Conservation (phyloP, 2,888 invertebrate genomes). For the Eurytoma adleriae region DNA sequence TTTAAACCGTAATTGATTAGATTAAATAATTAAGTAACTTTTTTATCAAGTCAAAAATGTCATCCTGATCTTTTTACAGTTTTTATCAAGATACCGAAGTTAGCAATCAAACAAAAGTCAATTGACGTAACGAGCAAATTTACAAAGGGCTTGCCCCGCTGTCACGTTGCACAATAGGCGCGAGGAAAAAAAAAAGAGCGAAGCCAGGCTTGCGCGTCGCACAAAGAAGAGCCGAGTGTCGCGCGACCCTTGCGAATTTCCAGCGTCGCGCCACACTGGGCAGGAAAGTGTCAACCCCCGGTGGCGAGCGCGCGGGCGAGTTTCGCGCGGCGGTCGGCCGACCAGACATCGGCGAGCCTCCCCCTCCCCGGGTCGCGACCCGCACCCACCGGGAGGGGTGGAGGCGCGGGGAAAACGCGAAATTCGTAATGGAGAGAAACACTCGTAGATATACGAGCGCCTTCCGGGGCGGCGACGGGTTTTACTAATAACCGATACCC, state of each 20-base stretch:
- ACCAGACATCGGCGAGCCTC: background rate
- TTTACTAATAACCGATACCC: constrained; percentile 76
- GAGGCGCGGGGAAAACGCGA: constrained; percentile 62
- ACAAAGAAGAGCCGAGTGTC: background rate
- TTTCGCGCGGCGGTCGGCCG: too few species aligned
- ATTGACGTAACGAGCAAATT: constrained; percentile 9
- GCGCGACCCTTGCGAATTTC: background rate
- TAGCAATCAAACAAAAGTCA: background rate
- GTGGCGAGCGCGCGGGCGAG: too few species aligned
- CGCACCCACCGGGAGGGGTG: constrained; percentile 2
- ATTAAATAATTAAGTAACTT: background rate
- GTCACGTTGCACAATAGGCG: constrained; percentile 3
- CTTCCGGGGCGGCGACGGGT: constrained; percentile 74
- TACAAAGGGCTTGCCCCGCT: constrained; percentile 15
- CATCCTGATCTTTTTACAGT: too few species aligned
- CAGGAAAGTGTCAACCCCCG: too few species aligned
- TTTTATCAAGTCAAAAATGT: background rate
- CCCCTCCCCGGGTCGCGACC: background rate
- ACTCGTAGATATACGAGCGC: constrained; percentile 72
- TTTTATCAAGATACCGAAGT: too few species aligned
- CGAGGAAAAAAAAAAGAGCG: background rate
- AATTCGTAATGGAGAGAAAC: constrained; percentile 73
- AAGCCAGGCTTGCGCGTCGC: background rate
- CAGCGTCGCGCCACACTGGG: background rate
- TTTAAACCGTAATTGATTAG: too few species aligned